Conservation (phyloP, 1,140 invertebrate species). For the Microplitis demolitor region DNA sequence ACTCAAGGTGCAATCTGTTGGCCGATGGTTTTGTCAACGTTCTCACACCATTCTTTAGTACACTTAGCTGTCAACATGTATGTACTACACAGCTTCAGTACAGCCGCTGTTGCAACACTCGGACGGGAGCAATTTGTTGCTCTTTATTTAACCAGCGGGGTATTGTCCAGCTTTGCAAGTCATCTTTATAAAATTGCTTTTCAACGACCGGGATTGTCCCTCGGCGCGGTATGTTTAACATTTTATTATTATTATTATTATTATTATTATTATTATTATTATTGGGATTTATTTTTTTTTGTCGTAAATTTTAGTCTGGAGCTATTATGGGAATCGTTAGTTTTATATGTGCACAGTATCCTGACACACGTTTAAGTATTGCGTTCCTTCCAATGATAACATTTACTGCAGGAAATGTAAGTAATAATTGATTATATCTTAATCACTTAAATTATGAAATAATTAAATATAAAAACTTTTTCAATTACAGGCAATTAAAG, state of each 20-base stretch:
- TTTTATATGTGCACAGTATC: constrained; percentile 85
- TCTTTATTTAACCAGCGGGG: constrained; percentile 87
- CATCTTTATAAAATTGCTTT: constrained; percentile 77
- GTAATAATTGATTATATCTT: constrained; percentile 42
- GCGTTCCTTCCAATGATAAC: constrained; percentile 87
- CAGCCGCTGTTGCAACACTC: constrained; percentile 72
- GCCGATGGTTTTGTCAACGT: constrained; percentile 91
- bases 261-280: constrained; percentile 33
- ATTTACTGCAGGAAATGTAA: constrained; percentile 83
- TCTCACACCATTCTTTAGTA: constrained; percentile 87
- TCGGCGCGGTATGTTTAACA: constrained; percentile 83
- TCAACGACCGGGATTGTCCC: constrained; percentile 72
- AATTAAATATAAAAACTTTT: no score
- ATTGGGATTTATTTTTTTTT: constrained; percentile 29
- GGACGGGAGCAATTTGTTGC: constrained; percentile 93
- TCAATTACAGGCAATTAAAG: constrained; percentile 79
- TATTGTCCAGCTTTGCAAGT: constrained; percentile 86
- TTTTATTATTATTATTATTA: constrained; percentile 17
- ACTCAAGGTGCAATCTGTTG: constrained; percentile 71
- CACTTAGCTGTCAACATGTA: constrained; percentile 96
- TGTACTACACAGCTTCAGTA: constrained; percentile 84
- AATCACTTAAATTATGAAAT: constrained; percentile 18
- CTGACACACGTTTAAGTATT: constrained; percentile 84
- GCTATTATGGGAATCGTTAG: constrained; percentile 90
- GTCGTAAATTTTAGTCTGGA: constrained; percentile 75